phyloP scores from a whole-genome alignment of 2,113 vertebrate genomes.

The Eleginops maclovinus region DNA sequence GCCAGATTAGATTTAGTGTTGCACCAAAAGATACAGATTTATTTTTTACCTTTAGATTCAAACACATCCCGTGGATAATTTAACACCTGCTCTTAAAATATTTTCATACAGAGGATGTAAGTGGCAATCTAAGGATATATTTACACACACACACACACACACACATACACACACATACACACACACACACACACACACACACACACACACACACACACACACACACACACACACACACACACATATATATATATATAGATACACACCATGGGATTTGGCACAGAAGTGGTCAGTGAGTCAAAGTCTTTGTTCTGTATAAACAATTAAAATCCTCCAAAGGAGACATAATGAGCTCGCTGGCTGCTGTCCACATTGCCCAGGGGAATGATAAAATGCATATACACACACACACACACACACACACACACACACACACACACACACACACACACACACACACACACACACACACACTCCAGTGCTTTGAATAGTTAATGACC shows the following conservation, averaged over 20 bases:
- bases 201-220: too few relatives aligned
- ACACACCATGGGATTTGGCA: conserved; percentile 75
- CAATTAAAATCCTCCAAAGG: conserved; percentile 61
- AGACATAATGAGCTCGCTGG: conserved; percentile 60
- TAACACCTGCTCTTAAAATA: background rate
- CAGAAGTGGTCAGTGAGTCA: conserved; percentile 35
- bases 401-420: background rate
- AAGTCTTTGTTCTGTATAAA: conserved; percentile 62
- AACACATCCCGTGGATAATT: background rate
- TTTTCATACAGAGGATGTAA: background rate
- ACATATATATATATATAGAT: background rate
- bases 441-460: conserved; percentile 1
- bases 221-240: conserved; percentile 1
- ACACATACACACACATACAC: too few relatives aligned
- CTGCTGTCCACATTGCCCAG: conserved; percentile 54
- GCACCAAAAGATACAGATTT: background rate
- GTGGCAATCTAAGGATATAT: background rate
- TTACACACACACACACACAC: too few relatives aligned
- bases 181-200: too few relatives aligned
- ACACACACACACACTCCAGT: conserved; percentile 13
- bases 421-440: conserved; percentile 4
- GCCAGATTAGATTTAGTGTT: conserved; percentile 7
- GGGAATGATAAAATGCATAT: conserved; percentile 32
- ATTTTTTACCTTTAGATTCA: background rate
- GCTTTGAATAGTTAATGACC: conserved; percentile 59